Base-by-base conservation (phyloP, 2,113 vertebrate genomes). In the Sclerurus mexicanus region DNA sequence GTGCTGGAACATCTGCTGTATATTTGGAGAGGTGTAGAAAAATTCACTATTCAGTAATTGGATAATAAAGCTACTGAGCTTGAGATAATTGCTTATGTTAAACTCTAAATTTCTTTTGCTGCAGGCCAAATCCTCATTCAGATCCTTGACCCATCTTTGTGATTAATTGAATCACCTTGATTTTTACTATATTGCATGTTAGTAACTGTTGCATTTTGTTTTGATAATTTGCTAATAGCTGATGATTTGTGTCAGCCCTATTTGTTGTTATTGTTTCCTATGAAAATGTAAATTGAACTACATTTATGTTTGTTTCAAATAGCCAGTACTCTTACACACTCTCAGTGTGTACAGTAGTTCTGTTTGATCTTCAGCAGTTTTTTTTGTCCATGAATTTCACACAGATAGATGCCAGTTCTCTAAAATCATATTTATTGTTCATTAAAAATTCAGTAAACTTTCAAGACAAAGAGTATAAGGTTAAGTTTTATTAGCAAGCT, bases 31-130 rank as follows among this genome's bases (percentile, higher is more conserved):
- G 42, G 55, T 93, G 79, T 64, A 91, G 82, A 96, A 94, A 92
- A 96, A 85, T 39, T 85, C 67, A 78, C 63, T 55, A 6, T 91
- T 28, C 39, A 33, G 21, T 95, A 95, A 93, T 71, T 93, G 85
- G 67, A 66, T 94, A 93, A 93, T 92, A 87, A 96, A 96, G 31
- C 60, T 93, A 80, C 93, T 95, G 79, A 88, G 63, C 47, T 87
- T 69, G 46, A 90, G 74, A 67, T 89, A 93, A 59, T 74, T 92
- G 84, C 74, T 91, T 89, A 60, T 22, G 28, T 39, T 95, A 89
- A 87, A 89, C 63, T 66, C 30, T 68, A 14, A 77, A 82, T 75
- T 95, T 94, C n/a, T 79, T 92, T 75, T 68, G 66, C 89, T 87
- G 37, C 42, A 68, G 77, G 89, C 15, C 30, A 85, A 87, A 87